Percentiles rank a stretch among this genome's conserved stretches.
Evolutionary conservation across 2,797 vertebrate species (phyloP).

Genomic region (Xenops minutus): DNA sequence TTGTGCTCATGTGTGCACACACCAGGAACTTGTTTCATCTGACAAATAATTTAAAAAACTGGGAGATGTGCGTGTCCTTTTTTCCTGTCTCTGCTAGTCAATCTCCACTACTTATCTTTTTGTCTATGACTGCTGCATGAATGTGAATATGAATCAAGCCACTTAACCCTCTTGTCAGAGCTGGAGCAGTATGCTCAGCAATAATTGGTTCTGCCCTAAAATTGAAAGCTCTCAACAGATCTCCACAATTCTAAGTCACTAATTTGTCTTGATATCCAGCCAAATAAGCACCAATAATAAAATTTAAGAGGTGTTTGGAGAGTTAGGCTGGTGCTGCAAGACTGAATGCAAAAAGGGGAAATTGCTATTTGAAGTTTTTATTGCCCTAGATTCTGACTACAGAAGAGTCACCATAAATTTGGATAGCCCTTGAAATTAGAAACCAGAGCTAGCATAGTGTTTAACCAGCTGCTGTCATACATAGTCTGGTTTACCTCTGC

Average conservation of each 20-base stretch:
- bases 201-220: background rate
- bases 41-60: background rate
- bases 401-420: background rate
- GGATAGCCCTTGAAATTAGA: background rate
- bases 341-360: background rate
- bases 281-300: conserved; percentile 16
- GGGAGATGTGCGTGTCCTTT: background rate
- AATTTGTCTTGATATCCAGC: background rate
- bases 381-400: background rate
- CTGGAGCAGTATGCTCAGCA: background rate
- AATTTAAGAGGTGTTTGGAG: background rate
- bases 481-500: background rate
- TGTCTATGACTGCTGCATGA: background rate
- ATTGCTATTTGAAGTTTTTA: background rate
- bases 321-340: background rate
- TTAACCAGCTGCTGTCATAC: background rate
- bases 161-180: background rate
- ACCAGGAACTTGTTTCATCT: background rate
- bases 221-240: conserved; percentile 18
- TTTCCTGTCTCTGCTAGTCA: background rate
- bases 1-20: background rate
- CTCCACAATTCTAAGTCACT: background rate
- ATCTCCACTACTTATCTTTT: background rate
- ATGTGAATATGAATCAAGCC: background rate
- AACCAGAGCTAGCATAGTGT: background rate